Evolutionary conservation across 2,113 vertebrate species (phyloP).

Genomic region (Urocitellus parryii): DNA sequence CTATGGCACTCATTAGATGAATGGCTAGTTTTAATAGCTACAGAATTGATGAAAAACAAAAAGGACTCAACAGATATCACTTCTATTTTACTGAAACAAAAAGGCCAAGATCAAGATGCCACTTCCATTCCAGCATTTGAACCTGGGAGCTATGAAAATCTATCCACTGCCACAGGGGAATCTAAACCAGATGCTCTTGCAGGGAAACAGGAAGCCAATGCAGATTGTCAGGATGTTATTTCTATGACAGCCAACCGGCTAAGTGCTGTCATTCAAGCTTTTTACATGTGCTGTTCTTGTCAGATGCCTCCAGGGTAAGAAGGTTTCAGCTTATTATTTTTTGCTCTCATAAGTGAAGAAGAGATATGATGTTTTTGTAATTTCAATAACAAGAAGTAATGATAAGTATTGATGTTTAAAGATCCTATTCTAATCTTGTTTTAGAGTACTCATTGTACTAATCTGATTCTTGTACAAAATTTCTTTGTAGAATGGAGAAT

Average conservation of each 20-base stretch:
- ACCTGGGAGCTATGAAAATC: conserved; percentile 75
- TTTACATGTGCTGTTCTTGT: conserved; percentile 99
- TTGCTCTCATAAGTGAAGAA: conserved; percentile 45
- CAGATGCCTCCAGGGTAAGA: conserved; percentile 98
- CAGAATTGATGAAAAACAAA: conserved; percentile 94
- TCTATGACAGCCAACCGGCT: conserved; percentile 98
- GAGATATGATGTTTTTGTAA: conserved; percentile 43
- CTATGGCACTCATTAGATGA: conserved; percentile 99
- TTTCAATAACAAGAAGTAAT: conserved; percentile 42
- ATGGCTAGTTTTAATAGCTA: conserved; percentile 98
- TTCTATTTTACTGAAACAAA: conserved; percentile 94
- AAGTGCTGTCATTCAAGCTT: conserved; percentile 98
- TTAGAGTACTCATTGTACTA: background rate
- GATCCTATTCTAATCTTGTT: conserved; percentile 12
- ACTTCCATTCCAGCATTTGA: conserved; percentile 85
- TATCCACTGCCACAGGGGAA: conserved; percentile 78
- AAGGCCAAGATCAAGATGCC: conserved; percentile 87
- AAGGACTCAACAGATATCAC: conserved; percentile 90
- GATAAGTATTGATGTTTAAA: conserved; percentile 24
- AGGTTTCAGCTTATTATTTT: conserved; percentile 64
- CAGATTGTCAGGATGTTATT: conserved; percentile 96
- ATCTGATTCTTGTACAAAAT: conserved; percentile 55
- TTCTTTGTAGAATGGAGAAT: conserved; percentile 38
- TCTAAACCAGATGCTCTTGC: conserved; percentile 84
- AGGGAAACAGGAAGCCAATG: conserved; percentile 89